Percentiles rank a stretch among this genome's conserved stretches.
Conservation (phyloP, 2,888 invertebrate genomes). For the Lobophora halterata region DNA sequence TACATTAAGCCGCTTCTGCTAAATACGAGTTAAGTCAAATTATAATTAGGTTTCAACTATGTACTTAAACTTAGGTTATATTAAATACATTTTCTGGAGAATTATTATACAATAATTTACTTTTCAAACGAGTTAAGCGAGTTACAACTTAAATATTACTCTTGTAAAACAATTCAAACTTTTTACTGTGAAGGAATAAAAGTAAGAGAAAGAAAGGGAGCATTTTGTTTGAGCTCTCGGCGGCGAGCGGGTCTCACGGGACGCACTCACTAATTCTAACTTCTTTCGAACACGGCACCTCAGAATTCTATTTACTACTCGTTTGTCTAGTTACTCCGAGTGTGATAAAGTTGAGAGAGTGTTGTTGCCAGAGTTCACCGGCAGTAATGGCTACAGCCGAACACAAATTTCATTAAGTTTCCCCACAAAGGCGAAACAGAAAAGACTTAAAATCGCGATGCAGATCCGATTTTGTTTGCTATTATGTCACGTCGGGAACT, state of each 20-base stretch:
- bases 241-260: slow-evolving; percentile 2
- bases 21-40: no score
- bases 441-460: slow-evolving; percentile 18
- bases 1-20: background rate
- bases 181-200: slow-evolving; percentile 15
- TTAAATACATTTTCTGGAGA: no score
- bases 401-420: slow-evolving; percentile 18
- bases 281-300: slow-evolving; percentile 4
- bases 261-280: slow-evolving; percentile 9
- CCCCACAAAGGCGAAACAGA: slow-evolving; percentile 4
- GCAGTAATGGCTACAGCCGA: slow-evolving; percentile 8
- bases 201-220: slow-evolving; percentile 5
- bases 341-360: slow-evolving; percentile 10
- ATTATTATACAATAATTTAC: no score
- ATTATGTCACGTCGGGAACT: slow-evolving; percentile 24
- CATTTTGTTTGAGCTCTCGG: slow-evolving; percentile 1
- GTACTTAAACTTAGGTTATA: no score
- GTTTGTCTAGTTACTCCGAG: background rate
- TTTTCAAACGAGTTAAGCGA: background rate
- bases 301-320: slow-evolving; percentile 10
- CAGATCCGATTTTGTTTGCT: slow-evolving; percentile 14
- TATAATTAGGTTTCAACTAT: no score
- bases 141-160: slow-evolving; percentile 1
- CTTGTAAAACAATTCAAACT: slow-evolving; percentile 1
- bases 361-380: slow-evolving; percentile 10